Evolutionary conservation across 2,797 vertebrate genomes (phyloP), one percentile per base, ranked within the genome.

Genomic region (Ctenochaetus hawaiiensis): DNA sequence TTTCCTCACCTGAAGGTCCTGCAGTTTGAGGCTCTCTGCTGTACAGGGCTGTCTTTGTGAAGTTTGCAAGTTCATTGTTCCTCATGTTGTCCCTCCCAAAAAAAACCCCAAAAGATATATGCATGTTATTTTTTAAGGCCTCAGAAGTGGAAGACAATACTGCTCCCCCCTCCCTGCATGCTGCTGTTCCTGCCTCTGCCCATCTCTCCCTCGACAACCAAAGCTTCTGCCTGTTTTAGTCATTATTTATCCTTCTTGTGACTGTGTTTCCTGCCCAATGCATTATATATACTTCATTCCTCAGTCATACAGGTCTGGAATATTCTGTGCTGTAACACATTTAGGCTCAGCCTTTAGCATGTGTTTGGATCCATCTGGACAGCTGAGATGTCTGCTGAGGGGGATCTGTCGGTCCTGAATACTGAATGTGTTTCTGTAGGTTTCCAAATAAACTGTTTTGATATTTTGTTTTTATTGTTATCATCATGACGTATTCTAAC

Each of bases 241-340:
- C 65, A 64, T 81, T 63, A 69, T 81, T 75, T 59, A 79, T 83
- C 52, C 67, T n/a, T 49, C 52, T 56, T 52, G 12, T 62, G 58
- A 64, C 57, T 45, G 30, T 61, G 56, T 53, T 64, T 74, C 59
- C 26, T 54, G 41, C 2, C 65, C 43, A 17, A 22, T 57, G 51
- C 62, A 78, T 71, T 11, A 64, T 51, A n/a, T 10, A 45, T 58
- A 23, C 18, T 53, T 47, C 17, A 72, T 39, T 22, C 45, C 45
- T 72, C 44, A 57, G 22, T 22, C 54, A 22, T 18, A 47, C 26
- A 67, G 43, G 10, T 43, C 51, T 52, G 39, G 12, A 41, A 6
- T 2, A 52, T 11, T 62, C 43, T 73, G 56, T 53, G 53, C 26
- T 39, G 12, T 20, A 37, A 20, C 43, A 23, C 9, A 17, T 18